phyloP scores from a whole-genome alignment of 2,888 invertebrate genomes.

The Hirtodrosophila trivittata region DNA sequence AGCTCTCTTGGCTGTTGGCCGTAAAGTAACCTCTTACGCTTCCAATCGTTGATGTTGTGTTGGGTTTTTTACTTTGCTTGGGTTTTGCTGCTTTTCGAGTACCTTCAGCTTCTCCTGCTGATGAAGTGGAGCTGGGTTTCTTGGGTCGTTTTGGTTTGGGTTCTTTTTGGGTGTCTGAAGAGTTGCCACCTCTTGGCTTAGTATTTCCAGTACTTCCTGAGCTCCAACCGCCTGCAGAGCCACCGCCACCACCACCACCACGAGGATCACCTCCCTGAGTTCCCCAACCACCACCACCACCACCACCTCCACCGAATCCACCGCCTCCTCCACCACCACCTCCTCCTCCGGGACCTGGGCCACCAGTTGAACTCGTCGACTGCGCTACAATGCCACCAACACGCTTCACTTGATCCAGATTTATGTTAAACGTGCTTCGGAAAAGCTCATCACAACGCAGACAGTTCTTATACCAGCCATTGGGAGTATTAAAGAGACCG shows the following conservation, averaged over 20 bases:
- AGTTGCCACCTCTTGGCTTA: neutral
- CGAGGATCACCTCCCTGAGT: neutral
- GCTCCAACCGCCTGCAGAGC: slow-evolving; percentile 13
- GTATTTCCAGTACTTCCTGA: neutral
- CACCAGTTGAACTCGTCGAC: slow-evolving; percentile 21
- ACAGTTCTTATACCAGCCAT: slow-evolving; percentile 81
- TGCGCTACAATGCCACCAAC: slow-evolving; percentile 79
- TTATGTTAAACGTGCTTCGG: slow-evolving; percentile 81
- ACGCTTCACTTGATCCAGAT: slow-evolving; percentile 79
- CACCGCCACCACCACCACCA: slow-evolving; percentile 3
- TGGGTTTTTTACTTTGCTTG: slow-evolving; percentile 15
- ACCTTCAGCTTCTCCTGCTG: slow-evolving; percentile 1
- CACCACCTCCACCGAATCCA: slow-evolving; percentile 4
- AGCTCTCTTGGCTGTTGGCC: slow-evolving; percentile 3
- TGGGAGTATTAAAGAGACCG: slow-evolving; percentile 74
- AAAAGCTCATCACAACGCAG: slow-evolving; percentile 81
- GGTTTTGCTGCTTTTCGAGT: slow-evolving; percentile 18
- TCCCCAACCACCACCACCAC: neutral
- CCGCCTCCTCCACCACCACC: slow-evolving; percentile 17
- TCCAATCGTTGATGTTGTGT: slow-evolving; percentile 13
- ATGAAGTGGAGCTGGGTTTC: slow-evolving; percentile 2
- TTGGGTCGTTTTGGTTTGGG: slow-evolving; percentile 5
- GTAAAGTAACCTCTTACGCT: slow-evolving; percentile 64
- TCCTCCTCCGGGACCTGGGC: slow-evolving; percentile 39
- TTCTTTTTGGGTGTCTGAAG: slow-evolving; percentile 12